Evolutionary conservation across 2,888 invertebrate species (phyloP).

Genomic region (Lasioglossum calceatum): DNA sequence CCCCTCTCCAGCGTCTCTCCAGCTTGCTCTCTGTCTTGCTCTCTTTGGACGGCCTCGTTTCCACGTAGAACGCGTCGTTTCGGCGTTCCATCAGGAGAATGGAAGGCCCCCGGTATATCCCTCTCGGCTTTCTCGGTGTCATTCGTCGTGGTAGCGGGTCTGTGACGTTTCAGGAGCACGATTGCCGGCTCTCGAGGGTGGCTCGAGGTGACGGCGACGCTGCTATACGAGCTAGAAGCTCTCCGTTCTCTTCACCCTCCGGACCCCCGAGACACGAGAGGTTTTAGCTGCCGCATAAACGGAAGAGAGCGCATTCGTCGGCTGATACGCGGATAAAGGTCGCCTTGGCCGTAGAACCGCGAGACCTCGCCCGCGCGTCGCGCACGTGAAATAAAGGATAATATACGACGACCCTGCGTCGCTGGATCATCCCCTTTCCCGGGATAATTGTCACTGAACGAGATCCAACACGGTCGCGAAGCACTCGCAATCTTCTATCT

Average conservation of each 20-base stretch:
- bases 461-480: background rate
- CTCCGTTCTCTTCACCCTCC: background rate
- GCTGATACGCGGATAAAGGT: conserved; percentile 60
- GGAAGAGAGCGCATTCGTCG: conserved; percentile 58
- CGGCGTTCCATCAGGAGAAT: conserved; percentile 60
- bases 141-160: conserved; percentile 51
- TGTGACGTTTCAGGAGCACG: conserved; percentile 57
- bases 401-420: conserved; percentile 27
- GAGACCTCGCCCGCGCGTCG: conserved; percentile 43
- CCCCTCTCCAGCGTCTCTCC: conserved; percentile 26
- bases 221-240: conserved; percentile 50
- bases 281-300: conserved; percentile 58
- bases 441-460: conserved; percentile 34
- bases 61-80: conserved; percentile 31
- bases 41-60: conserved; percentile 4
- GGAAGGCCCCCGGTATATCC: conserved; percentile 50
- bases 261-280: conserved; percentile 28
- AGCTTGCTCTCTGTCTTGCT: conserved; percentile 33
- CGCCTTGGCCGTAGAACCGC: conserved; percentile 41
- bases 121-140: conserved; percentile 59
- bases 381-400: conserved; percentile 49
- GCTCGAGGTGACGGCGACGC: conserved; percentile 37
- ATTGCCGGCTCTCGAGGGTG: conserved; percentile 49
- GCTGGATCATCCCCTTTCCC: conserved; percentile 10
- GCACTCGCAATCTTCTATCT: background rate